A percentile compares a stretch with the other conserved stretches of the same genome.
Conservation (phyloP, 1,140 invertebrate genomes). For the Dendrolimus punctatus region DNA sequence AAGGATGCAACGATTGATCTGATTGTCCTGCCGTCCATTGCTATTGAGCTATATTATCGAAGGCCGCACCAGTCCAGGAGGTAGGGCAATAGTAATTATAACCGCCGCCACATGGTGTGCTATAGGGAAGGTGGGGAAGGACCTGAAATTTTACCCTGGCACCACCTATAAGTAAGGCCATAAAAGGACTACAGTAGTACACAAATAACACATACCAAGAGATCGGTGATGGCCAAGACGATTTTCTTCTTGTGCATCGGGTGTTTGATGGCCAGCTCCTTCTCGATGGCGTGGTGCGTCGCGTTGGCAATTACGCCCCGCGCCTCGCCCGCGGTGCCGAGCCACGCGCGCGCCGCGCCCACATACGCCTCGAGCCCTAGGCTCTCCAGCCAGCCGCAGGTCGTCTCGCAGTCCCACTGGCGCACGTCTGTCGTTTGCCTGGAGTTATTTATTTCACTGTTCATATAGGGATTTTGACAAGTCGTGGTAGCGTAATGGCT, state of each 20-base stretch:
- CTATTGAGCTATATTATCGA: too few relatives aligned
- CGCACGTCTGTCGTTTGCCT: constrained; percentile 71
- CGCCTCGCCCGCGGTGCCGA: constrained; percentile 82
- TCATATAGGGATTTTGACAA: background rate
- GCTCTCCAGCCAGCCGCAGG: constrained; percentile 90
- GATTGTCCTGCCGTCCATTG: too few relatives aligned
- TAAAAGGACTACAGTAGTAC: too few relatives aligned
- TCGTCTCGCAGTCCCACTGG: constrained; percentile 88
- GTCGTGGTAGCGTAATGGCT: too few relatives aligned
- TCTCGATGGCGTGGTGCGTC: constrained; percentile 88
- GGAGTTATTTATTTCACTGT: background rate
- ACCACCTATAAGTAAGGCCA: too few relatives aligned
- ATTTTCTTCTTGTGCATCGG: constrained; percentile 94
- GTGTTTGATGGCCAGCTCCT: constrained; percentile 90
- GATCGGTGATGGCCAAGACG: constrained; percentile 80
- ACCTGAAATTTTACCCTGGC: too few relatives aligned
- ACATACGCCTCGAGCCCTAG: constrained; percentile 90
- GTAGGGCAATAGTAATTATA: too few relatives aligned
- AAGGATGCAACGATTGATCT: too few relatives aligned
- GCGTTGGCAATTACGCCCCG: constrained; percentile 79
- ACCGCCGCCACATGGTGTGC: too few relatives aligned
- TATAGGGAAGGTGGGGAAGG: too few relatives aligned
- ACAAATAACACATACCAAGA: constrained; percentile 42
- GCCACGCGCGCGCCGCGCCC: constrained; percentile 83
- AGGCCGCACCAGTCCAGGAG: too few relatives aligned